phyloP scores from a whole-genome alignment of 1,140 invertebrate genomes.

The Drosophila burlai region DNA sequence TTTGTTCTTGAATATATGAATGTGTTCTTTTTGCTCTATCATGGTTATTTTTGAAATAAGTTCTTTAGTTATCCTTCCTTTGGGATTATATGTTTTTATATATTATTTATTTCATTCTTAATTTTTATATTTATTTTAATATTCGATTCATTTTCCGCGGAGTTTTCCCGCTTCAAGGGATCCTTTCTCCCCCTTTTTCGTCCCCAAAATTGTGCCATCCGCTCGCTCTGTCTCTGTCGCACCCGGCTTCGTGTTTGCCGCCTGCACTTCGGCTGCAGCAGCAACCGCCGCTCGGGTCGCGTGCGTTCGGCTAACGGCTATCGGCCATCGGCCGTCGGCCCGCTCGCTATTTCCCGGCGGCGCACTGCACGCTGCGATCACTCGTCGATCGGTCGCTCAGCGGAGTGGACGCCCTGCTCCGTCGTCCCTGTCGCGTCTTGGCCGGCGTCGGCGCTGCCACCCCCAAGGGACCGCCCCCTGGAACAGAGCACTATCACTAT shows the following conservation, averaged over 20 bases:
- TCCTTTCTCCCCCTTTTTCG: neutral
- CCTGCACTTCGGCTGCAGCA: slow-evolving; percentile 20
- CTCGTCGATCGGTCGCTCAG: slow-evolving; percentile 72
- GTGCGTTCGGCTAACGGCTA: slow-evolving; percentile 7
- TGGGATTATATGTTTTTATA: too few species aligned
- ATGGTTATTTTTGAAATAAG: too few species aligned
- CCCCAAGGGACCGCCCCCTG: slow-evolving; percentile 2
- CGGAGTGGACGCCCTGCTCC: slow-evolving; percentile 55
- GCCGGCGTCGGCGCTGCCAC: slow-evolving; percentile 14
- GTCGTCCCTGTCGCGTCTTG: slow-evolving; percentile 1
- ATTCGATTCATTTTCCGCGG: too few species aligned
- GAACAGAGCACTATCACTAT: neutral
- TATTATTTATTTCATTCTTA: too few species aligned
- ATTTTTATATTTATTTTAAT: too few species aligned
- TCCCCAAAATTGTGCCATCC: neutral
- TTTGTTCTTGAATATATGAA: neutral
- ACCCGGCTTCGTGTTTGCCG: neutral
- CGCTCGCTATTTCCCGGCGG: slow-evolving; percentile 23
- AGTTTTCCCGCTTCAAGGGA: neutral
- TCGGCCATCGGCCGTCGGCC: neutral
- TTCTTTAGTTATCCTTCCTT: too few species aligned
- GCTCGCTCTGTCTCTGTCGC: neutral
- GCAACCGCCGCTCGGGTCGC: neutral
- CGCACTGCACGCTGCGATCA: slow-evolving; percentile 69
- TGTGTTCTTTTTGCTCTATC: too few species aligned